Conservation (phyloP, 1,140 invertebrate genomes). For the Aphidius gifuensis region DNA sequence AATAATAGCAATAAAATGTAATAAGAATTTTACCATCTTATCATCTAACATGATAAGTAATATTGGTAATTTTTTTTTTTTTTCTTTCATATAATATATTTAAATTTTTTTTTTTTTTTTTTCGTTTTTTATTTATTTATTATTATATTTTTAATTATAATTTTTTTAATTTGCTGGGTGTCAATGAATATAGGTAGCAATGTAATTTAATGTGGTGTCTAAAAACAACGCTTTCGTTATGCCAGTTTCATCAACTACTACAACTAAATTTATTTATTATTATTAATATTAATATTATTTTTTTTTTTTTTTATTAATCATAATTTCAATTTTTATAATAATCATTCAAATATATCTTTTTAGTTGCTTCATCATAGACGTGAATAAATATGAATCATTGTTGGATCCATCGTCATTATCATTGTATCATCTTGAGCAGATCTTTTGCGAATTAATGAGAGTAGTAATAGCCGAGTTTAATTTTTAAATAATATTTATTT, state of each 20-base stretch:
- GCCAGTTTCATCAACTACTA: constrained; percentile 38
- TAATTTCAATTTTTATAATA: constrained; percentile 35
- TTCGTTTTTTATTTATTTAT: constrained; percentile 34
- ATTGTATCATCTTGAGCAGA: neutral
- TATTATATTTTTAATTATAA: too few species aligned
- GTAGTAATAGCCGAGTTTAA: too few species aligned
- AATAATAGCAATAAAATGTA: too few species aligned
- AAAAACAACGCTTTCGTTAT: constrained; percentile 41
- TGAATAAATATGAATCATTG: constrained; percentile 31
- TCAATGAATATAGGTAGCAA: constrained; percentile 41
- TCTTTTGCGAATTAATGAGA: constrained; percentile 1
- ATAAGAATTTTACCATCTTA: too few species aligned
- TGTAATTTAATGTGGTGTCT: constrained; percentile 44
- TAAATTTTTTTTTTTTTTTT: too few species aligned
- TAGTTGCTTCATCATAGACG: constrained; percentile 16
- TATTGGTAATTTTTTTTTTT: too few species aligned
- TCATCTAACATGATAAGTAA: too few species aligned
- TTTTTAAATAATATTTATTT: too few species aligned
- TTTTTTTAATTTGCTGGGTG: constrained; percentile 35
- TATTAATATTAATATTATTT: constrained; percentile 8
- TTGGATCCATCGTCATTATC: constrained; percentile 50
- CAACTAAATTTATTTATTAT: constrained; percentile 32
- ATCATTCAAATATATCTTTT: constrained; percentile 28
- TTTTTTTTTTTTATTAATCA: constrained; percentile 18
- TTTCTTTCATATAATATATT: too few species aligned